These are phyloP conservation scores for Neodontobutis hainanensis DNA, from an alignment of 2,113 vertebrate genomes.

Conservation along the genomic window DNA sequence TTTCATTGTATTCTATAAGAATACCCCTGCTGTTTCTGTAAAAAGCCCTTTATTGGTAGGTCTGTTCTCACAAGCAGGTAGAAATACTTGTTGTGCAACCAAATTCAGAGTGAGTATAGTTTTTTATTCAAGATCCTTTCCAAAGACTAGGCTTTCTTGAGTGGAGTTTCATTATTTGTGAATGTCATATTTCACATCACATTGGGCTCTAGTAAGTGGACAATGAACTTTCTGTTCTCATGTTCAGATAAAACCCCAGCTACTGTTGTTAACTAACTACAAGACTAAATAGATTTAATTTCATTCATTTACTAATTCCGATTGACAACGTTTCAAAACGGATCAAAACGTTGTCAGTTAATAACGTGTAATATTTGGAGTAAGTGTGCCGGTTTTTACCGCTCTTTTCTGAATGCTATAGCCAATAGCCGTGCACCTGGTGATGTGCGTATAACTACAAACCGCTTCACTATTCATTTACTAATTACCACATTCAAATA, in stretches of 20 bases:
- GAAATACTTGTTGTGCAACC: background rate
- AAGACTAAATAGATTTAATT: too few species aligned
- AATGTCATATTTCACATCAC: constrained; percentile 25
- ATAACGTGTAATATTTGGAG: too few species aligned
- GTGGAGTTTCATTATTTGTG: constrained; percentile 15
- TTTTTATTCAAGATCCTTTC: constrained; percentile 20
- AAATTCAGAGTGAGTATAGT: background rate
- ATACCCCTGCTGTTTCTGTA: constrained; percentile 13
- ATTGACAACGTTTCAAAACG: too few species aligned
- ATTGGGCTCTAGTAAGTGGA: constrained; percentile 18
- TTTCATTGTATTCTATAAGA: constrained; percentile 14
- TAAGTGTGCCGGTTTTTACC: too few species aligned
- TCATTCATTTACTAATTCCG: background rate
- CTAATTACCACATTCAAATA: background rate
- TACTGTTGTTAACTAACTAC: background rate
- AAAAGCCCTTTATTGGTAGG: background rate
- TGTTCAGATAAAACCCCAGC: background rate
- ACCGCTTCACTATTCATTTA: too few species aligned
- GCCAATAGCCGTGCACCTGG: too few species aligned
- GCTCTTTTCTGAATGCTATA: too few species aligned
- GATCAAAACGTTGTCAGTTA: too few species aligned
- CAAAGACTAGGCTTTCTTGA: constrained; percentile 36
- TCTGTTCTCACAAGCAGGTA: background rate
- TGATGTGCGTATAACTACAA: too few species aligned
- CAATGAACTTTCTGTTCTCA: background rate